Conservation (phyloP, 2,888 invertebrate species). For the Hedychridium roseum region DNA sequence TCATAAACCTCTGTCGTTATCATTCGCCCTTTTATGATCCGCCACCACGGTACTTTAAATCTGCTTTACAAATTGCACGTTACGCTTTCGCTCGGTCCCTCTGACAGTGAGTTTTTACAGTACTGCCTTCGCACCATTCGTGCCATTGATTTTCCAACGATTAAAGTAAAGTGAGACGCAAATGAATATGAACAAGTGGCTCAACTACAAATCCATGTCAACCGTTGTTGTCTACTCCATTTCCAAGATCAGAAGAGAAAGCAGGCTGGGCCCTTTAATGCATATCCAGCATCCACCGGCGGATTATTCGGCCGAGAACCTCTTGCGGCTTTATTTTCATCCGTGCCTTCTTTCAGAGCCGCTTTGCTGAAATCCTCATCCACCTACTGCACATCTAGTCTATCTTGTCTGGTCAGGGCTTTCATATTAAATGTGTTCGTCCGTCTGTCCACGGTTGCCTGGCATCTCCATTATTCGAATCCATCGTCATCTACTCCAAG, state of each 20-base stretch:
- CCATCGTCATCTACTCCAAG: too few species aligned
- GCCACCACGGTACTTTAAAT: not conserved
- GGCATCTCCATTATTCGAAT: too few species aligned
- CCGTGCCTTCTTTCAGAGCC: slow-evolving; percentile 8
- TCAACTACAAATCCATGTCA: slow-evolving; percentile 23
- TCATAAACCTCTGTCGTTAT: slow-evolving; percentile 8
- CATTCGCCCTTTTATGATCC: slow-evolving; percentile 8
- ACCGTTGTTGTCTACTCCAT: slow-evolving; percentile 10
- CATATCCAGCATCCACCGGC: slow-evolving; percentile 16
- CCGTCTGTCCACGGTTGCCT: slow-evolving; percentile 10
- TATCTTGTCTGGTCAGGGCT: too few species aligned
- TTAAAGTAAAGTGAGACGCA: too few species aligned
- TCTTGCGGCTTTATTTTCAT: slow-evolving; percentile 17
- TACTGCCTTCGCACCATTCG: too few species aligned
- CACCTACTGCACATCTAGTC: not conserved
- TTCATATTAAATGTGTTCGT: slow-evolving; percentile 21
- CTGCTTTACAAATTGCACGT: slow-evolving; percentile 4
- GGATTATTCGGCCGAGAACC: slow-evolving; percentile 20
- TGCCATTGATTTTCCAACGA: too few species aligned
- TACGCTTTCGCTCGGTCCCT: too few species aligned
- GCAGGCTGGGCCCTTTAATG: slow-evolving; percentile 12
- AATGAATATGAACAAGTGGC: too few species aligned
- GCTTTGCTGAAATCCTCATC: not conserved
- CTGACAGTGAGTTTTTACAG: too few species aligned
- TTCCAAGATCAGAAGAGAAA: slow-evolving; percentile 21